A percentile compares a stretch with the other conserved stretches of the same genome.
These are phyloP conservation scores for Ptiloglossa arizonensis DNA, from an alignment of 1,140 invertebrate species.

Conservation along the genomic window DNA sequence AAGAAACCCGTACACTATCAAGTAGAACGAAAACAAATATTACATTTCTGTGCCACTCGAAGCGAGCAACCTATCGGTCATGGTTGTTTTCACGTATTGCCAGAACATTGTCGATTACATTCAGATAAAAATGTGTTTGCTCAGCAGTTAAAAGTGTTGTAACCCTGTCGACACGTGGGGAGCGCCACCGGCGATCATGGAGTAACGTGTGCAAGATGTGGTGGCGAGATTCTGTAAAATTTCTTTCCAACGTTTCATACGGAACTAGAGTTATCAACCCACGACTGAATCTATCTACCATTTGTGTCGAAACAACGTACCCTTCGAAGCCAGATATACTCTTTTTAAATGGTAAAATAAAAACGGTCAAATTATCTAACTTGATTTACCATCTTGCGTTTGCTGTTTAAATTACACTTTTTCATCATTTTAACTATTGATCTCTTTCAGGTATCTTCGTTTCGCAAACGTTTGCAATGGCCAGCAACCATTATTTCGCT, in stretches of 20 bases:
- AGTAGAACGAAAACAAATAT: neutral
- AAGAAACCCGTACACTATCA: neutral
- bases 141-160: slow-evolving; percentile 35
- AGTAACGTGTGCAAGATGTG: neutral
- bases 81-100: slow-evolving; percentile 22
- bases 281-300: too few species aligned
- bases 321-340: too few species aligned
- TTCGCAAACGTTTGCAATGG: too few species aligned
- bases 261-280: too few species aligned
- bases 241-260: neutral
- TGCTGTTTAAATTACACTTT: too few species aligned
- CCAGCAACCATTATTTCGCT: too few species aligned
- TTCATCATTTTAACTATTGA: too few species aligned
- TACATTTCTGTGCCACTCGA: neutral
- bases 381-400: too few species aligned
- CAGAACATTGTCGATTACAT: slow-evolving; percentile 28
- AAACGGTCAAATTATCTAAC: too few species aligned
- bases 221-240: slow-evolving; percentile 11
- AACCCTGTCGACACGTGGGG: slow-evolving; percentile 41
- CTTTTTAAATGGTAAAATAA: too few species aligned
- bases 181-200: neutral
- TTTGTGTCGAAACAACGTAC: too few species aligned
- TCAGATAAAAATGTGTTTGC: slow-evolving; percentile 51
- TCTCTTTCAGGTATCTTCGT: too few species aligned
- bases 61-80: neutral